Conservation (phyloP, 2,888 invertebrate genomes). For the Clivina fossor region DNA sequence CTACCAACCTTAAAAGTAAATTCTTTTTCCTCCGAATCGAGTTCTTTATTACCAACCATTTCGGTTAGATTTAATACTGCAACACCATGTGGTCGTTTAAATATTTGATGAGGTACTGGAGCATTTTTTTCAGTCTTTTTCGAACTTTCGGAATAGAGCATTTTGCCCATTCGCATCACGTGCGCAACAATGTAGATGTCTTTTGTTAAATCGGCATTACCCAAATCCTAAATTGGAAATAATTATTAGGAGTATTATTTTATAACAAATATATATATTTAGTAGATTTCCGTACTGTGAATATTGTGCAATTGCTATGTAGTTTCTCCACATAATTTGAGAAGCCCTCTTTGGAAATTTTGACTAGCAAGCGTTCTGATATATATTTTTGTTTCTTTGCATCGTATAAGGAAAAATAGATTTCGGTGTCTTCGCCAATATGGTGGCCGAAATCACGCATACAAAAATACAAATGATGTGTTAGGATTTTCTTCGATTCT, state of each 20-base stretch:
- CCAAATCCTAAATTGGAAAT: slow-evolving; percentile 78
- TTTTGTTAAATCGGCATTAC: slow-evolving; percentile 78
- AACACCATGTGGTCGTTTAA: slow-evolving; percentile 82
- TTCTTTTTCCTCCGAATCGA: slow-evolving; percentile 73
- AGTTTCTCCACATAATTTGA: slow-evolving; percentile 85
- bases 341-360: slow-evolving; percentile 86
- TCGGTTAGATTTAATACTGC: slow-evolving; percentile 78
- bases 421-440: slow-evolving; percentile 86
- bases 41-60: slow-evolving; percentile 61
- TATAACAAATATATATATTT: no score
- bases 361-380: slow-evolving; percentile 86
- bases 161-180: slow-evolving; percentile 85
- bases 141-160: slow-evolving; percentile 65
- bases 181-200: slow-evolving; percentile 89
- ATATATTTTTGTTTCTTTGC: slow-evolving; percentile 74
- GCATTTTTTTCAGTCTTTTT: slow-evolving; percentile 54
- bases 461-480: slow-evolving; percentile 82
- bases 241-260: no score
- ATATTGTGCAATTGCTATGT: slow-evolving; percentile 86
- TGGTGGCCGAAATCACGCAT: slow-evolving; percentile 88
- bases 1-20: slow-evolving; percentile 70
- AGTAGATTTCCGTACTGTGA: slow-evolving; percentile 64
- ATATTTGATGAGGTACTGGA: slow-evolving; percentile 52
- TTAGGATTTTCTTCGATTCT: slow-evolving; percentile 61
- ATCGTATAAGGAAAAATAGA: slow-evolving; percentile 86